Conservation (phyloP, 2,113 vertebrate species). For the Ameiurus melas region DNA sequence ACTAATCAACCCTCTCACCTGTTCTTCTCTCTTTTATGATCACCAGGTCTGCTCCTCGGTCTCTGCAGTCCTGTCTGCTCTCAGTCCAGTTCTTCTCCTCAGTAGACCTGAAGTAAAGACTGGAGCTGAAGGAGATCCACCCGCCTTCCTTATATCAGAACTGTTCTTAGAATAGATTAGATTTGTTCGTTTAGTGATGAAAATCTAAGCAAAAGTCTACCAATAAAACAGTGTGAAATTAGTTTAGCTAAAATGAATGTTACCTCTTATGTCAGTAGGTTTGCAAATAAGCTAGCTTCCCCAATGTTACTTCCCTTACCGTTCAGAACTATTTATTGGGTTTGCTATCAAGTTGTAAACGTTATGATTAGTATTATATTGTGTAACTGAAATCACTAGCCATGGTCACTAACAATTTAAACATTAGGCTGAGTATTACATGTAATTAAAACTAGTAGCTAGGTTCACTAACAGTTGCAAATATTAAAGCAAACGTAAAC, state of each 20-base stretch:
- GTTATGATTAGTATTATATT: too few relatives aligned
- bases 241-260: neutral
- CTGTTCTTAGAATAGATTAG: neutral
- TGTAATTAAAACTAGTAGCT: too few relatives aligned
- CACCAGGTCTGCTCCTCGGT: conserved; percentile 15
- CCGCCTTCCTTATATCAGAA: neutral
- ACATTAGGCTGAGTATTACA: too few relatives aligned
- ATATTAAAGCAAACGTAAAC: too few relatives aligned
- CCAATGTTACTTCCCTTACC: too few relatives aligned
- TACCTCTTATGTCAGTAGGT: neutral
- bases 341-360: too few relatives aligned
- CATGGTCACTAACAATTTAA: too few relatives aligned
- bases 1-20: neutral
- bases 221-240: neutral
- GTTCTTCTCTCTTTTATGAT: conserved; percentile 25
- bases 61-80: neutral
- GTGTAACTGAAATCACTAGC: too few relatives aligned
- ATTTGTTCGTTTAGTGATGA: neutral
- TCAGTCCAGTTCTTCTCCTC: neutral
- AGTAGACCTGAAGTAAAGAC: conserved; percentile 28
- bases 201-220: neutral
- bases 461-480: too few relatives aligned
- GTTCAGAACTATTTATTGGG: too few relatives aligned
- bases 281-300: neutral
- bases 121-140: neutral